Conservation (phyloP, 2,797 vertebrate species). For the Labroides dimidiatus region DNA sequence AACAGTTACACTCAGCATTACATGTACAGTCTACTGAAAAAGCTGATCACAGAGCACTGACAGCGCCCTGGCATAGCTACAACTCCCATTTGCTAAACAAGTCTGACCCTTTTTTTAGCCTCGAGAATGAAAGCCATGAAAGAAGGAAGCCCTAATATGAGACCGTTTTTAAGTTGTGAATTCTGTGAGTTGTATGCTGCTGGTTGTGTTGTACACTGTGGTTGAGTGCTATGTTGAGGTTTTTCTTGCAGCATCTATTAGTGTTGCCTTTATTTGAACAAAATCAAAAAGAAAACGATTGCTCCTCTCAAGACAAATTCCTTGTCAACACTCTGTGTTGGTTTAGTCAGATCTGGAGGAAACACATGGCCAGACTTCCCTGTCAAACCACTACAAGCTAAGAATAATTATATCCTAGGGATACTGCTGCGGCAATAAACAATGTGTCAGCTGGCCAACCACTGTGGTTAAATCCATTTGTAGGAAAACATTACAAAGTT, state of each 20-base stretch:
- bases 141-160: background rate
- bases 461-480: conserved; percentile 34
- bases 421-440: conserved; percentile 44
- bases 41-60: conserved; percentile 19
- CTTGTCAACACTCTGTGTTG: conserved; percentile 27
- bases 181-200: background rate
- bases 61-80: conserved; percentile 27
- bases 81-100: conserved; percentile 36
- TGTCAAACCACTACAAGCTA: conserved; percentile 29
- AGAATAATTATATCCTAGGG: conserved; percentile 40
- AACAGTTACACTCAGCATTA: conserved; percentile 35
- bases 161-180: background rate
- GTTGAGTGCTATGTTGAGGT: background rate
- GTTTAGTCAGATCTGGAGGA: conserved; percentile 32
- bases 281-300: conserved; percentile 33
- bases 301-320: conserved; percentile 10
- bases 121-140: background rate
- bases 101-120: conserved; percentile 17
- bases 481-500: conserved; percentile 32
- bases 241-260: background rate
- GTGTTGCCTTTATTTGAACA: background rate
- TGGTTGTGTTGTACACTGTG: background rate
- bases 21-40: conserved; percentile 11
- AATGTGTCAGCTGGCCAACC: conserved; percentile 17
- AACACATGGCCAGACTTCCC: conserved; percentile 44